Percentiles rank a stretch among this genome's conserved stretches.
Evolutionary conservation across 2,797 vertebrate genomes (phyloP).

Genomic region (Odontamblyopus rebecca): DNA sequence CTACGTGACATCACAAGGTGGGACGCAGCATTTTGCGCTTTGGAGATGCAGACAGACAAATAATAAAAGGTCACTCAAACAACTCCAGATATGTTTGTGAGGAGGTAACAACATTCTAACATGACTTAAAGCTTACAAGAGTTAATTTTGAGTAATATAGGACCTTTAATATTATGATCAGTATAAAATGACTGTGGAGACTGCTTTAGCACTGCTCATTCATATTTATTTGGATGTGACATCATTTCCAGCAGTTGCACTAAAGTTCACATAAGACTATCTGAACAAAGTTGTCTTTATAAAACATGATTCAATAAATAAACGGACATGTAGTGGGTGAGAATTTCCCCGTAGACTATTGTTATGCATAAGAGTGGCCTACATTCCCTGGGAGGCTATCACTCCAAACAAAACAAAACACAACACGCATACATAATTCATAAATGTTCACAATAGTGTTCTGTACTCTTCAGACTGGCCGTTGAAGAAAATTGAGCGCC

Average conservation of each 20-base stretch:
- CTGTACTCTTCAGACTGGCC: constrained; percentile 59
- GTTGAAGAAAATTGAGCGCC: constrained; percentile 43
- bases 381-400: constrained; percentile 70
- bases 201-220: neutral
- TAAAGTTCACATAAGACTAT: constrained; percentile 21
- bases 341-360: constrained; percentile 67
- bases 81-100: no score
- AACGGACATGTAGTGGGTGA: constrained; percentile 58
- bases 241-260: constrained; percentile 20
- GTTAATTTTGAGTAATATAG: no score
- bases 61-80: no score
- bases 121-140: no score
- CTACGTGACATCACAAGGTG: no score
- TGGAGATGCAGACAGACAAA: no score
- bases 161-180: no score
- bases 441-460: constrained; percentile 68
- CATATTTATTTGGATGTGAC: neutral
- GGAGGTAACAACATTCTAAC: no score
- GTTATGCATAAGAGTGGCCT: constrained; percentile 77
- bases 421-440: constrained; percentile 71
- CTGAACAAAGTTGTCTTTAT: constrained; percentile 29
- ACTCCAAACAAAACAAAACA: constrained; percentile 43
- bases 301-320: constrained; percentile 34
- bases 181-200: neutral
- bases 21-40: no score